Conservation (phyloP, 2,113 vertebrate species). For the Rhabdomys dilectus region DNA sequence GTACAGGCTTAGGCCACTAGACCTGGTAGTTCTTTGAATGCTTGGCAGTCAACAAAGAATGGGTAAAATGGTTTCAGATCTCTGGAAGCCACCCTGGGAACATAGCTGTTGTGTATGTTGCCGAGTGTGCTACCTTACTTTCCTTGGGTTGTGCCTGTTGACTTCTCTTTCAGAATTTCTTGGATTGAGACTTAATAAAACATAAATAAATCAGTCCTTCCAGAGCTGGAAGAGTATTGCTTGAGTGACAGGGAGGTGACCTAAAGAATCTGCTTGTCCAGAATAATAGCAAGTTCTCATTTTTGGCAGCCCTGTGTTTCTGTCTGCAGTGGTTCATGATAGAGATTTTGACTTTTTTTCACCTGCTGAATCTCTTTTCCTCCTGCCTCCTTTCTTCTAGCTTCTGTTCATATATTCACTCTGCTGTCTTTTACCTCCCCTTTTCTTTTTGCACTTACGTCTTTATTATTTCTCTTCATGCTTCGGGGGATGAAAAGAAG, state of each 20-base stretch:
- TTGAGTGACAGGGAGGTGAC: neutral
- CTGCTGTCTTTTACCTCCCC: neutral
- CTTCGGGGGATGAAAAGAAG: neutral
- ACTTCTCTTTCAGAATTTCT: neutral
- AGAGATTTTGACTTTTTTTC: neutral
- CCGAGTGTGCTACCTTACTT: neutral
- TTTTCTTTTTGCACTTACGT: conserved; percentile 18
- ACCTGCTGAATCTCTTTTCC: neutral
- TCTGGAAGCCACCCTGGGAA: neutral
- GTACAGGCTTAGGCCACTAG: neutral
- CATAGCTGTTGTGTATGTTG: neutral
- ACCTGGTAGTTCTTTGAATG: neutral
- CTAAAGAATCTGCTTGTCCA: neutral
- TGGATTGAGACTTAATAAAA: neutral
- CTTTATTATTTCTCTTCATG: conserved; percentile 1
- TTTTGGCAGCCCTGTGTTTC: neutral
- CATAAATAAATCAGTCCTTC: neutral
- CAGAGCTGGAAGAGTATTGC: neutral
- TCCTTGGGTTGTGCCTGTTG: neutral
- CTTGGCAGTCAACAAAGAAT: neutral
- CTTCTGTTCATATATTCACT: conserved; percentile 24
- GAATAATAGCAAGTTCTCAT: neutral
- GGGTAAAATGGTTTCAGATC: neutral
- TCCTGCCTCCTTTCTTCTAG: neutral
- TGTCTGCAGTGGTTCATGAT: neutral